phyloP scores from a whole-genome alignment of 2,113 vertebrate genomes.

The crab-eating macaque (Macaca fascicularis) region DNA sequence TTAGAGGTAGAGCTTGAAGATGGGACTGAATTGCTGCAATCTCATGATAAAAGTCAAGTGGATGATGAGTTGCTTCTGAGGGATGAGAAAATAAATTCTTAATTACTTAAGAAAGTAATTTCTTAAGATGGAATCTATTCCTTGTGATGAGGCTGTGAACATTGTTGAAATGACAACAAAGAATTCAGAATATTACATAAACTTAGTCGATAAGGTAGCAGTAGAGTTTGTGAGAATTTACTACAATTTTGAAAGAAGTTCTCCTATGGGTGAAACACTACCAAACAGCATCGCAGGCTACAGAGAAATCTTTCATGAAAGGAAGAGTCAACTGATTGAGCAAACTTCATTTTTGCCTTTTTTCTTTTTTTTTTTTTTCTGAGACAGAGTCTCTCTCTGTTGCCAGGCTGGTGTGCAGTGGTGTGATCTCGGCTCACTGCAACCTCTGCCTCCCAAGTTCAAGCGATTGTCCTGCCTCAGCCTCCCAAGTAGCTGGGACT shows the following conservation, averaged over 20 bases:
- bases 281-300: neutral
- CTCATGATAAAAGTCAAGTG: neutral
- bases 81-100: neutral
- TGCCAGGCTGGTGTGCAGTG: no score
- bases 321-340: neutral
- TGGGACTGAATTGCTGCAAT: neutral
- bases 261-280: neutral
- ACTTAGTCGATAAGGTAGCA: neutral
- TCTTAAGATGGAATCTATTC: neutral
- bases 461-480: no score
- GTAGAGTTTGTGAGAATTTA: neutral
- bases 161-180: neutral
- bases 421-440: no score
- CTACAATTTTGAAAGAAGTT: neutral
- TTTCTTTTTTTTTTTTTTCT: neutral
- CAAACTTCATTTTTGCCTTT: neutral
- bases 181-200: neutral
- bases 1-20: neutral
- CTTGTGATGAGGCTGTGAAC: neutral
- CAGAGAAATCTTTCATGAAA: neutral
- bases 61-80: neutral
- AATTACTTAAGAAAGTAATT: neutral
- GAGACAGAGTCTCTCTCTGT: no score
- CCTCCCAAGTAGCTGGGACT: no score
- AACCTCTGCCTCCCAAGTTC: no score